Evolutionary conservation across 2,797 vertebrate genomes (phyloP).

Genomic region (Sebastiscus albofasciatus): DNA sequence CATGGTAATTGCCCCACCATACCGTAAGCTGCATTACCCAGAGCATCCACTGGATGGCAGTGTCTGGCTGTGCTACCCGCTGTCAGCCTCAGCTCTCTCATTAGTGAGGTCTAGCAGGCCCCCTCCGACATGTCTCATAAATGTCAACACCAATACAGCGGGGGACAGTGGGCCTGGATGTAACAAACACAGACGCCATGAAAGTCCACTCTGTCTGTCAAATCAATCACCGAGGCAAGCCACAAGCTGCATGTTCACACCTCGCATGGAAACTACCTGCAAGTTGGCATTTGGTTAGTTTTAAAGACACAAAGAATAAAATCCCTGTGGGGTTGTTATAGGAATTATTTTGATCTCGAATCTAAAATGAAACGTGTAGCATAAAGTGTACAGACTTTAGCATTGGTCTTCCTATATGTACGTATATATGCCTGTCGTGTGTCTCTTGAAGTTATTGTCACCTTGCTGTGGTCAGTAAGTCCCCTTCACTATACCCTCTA

Average conservation of each 20-base stretch:
- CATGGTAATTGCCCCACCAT: slow-evolving; percentile 18
- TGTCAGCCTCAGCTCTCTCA: slow-evolving; percentile 60
- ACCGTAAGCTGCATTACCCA: slow-evolving; percentile 24
- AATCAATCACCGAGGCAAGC: slow-evolving; percentile 90
- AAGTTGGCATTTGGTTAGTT: slow-evolving; percentile 84
- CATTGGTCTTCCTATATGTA: slow-evolving; percentile 49
- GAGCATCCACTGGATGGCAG: slow-evolving; percentile 82
- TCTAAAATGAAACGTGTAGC: slow-evolving; percentile 40
- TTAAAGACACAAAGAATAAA: slow-evolving; percentile 80
- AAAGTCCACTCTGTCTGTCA: slow-evolving; percentile 94
- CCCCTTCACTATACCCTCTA: slow-evolving; percentile 52
- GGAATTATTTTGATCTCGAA: slow-evolving; percentile 50
- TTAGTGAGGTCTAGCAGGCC: slow-evolving; percentile 83
- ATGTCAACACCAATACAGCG: slow-evolving; percentile 97
- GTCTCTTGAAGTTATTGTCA: slow-evolving; percentile 81
- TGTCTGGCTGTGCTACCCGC: slow-evolving; percentile 76
- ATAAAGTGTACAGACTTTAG: not conserved
- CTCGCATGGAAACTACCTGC: slow-evolving; percentile 76
- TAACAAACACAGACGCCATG: slow-evolving; percentile 95
- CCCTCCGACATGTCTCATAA: slow-evolving; percentile 96
- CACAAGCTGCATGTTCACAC: slow-evolving; percentile 81
- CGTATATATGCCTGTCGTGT: slow-evolving; percentile 46
- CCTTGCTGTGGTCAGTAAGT: slow-evolving; percentile 87
- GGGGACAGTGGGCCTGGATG: slow-evolving; percentile 94
- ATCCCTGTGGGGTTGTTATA: slow-evolving; percentile 48